phyloP scores from a whole-genome alignment of 2,113 vertebrate species.

The Tylochromis polylepis region DNA sequence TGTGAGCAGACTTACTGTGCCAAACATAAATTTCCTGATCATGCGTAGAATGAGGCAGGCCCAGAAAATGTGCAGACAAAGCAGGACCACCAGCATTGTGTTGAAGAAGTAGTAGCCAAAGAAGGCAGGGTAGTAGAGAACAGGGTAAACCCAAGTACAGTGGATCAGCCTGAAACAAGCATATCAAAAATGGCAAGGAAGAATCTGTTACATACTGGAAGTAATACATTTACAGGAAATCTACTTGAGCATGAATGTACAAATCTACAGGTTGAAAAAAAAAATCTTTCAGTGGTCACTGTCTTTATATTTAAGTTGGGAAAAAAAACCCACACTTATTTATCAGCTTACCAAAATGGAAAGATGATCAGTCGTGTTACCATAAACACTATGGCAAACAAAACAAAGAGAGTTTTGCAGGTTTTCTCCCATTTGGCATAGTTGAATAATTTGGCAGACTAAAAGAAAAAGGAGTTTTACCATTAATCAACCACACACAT shows the following conservation, averaged over 20 bases:
- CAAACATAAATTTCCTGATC: constrained; percentile 82
- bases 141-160: constrained; percentile 81
- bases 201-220: not conserved
- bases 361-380: constrained; percentile 85
- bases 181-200: not conserved
- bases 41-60: constrained; percentile 84
- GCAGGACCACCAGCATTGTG: constrained; percentile 78
- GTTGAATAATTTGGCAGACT: constrained; percentile 93
- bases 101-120: constrained; percentile 92
- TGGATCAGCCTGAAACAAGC: constrained; percentile 83
- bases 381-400: constrained; percentile 81
- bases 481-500: not conserved
- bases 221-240: accelerated
- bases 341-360: constrained; percentile 84
- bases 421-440: constrained; percentile 84
- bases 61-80: constrained; percentile 91
- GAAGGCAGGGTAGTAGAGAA: constrained; percentile 77
- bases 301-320: not conserved
- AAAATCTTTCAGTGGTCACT: not conserved
- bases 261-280: not conserved
- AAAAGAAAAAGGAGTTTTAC: constrained; percentile 27
- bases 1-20: constrained; percentile 75
- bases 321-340: not conserved
- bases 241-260: not conserved
- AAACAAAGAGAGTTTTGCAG: constrained; percentile 81